Base-by-base conservation (phyloP, 2,113 vertebrate species). In the Esox niger region DNA sequence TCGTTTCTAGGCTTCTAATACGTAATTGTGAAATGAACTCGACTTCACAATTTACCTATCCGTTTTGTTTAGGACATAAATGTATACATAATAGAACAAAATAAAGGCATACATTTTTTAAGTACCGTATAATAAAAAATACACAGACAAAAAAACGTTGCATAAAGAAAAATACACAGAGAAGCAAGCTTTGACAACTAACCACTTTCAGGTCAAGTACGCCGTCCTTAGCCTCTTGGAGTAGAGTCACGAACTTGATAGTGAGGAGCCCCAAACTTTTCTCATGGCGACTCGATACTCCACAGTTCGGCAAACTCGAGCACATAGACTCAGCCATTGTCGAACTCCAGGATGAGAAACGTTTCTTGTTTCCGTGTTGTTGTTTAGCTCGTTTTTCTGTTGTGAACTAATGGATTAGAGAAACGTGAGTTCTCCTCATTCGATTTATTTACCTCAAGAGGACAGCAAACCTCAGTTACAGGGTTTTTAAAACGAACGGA, bases 191-290 rank as follows among this genome's bases (percentile, higher is more conserved):
- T 58, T 31, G 57, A 59, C 57, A 29, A 87, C 92, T 88, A 78
- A 95, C 94, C 93, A 91, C 89, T 88, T 94, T 94, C 60, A 94
- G 75, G 73, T 94, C 92, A 33, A 94, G 86, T 61, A 92, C 90
- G 52, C 91, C 88, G 66, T 94, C 89, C 74, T 88, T 84, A 5
- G 89, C 89, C 62, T 90, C 89, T 64, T 89, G 89, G 0, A 93
- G 87, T 55, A 93, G 73, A 20, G 83, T 76, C 61, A 93, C 91
- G 62, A 93, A 93, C 87, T 91, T 91, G 71, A 91, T 88, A 1
- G 92, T 90, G 68, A 93, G 91, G 52, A 89, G 88, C 66, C 88
- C 91, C 88, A 92, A 89, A 90, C 90, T 93, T 92, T 93, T 94
- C 84, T 94, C 91, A 59, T 91, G 91, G 55, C 92, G 90, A 76